These are phyloP conservation scores for Sitta carolinensis DNA, from an alignment of 2,797 vertebrate species.

Conservation along the genomic window DNA sequence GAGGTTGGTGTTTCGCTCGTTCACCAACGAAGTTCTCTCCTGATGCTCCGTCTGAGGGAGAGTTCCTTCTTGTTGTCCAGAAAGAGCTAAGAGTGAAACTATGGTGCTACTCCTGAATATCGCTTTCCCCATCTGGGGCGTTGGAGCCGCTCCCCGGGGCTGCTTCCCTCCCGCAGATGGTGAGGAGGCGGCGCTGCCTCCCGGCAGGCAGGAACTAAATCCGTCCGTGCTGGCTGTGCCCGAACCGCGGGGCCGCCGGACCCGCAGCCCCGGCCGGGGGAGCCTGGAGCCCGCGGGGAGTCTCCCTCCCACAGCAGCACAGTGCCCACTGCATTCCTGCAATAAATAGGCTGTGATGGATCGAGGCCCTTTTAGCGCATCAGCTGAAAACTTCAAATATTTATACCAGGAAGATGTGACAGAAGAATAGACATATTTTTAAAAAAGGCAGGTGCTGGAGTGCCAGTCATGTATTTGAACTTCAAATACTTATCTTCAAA, in stretches of 20 bases:
- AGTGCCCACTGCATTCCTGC: background rate
- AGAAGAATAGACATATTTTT: background rate
- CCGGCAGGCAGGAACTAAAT: background rate
- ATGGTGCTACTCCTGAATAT: background rate
- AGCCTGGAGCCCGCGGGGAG: background rate
- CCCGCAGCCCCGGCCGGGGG: background rate
- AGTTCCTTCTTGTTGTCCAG: background rate
- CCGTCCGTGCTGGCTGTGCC: background rate
- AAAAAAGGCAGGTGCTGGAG: slow-evolving; percentile 10
- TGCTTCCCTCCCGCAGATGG: slow-evolving; percentile 34
- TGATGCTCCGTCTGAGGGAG: background rate
- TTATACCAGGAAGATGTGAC: slow-evolving; percentile 26
- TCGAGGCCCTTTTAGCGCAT: background rate
- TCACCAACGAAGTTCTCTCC: background rate
- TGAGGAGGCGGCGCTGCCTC: slow-evolving; percentile 28
- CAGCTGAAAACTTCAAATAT: slow-evolving; percentile 42
- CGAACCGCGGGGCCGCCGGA: background rate
- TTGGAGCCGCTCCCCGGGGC: background rate
- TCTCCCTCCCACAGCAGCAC: background rate
- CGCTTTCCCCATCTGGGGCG: slow-evolving; percentile 21
- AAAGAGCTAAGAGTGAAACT: background rate
- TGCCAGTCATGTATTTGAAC: slow-evolving; percentile 20
- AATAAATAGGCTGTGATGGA: slow-evolving; percentile 16
- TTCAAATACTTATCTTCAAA: slow-evolving; percentile 40
- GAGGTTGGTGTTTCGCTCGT: accelerated